A percentile compares a stretch with the other conserved stretches of the same genome.
These are phyloP conservation scores for Zoanthus sansibaricus DNA, from an alignment of 92 coral and sea anemone genomes.

Conservation along the genomic window DNA sequence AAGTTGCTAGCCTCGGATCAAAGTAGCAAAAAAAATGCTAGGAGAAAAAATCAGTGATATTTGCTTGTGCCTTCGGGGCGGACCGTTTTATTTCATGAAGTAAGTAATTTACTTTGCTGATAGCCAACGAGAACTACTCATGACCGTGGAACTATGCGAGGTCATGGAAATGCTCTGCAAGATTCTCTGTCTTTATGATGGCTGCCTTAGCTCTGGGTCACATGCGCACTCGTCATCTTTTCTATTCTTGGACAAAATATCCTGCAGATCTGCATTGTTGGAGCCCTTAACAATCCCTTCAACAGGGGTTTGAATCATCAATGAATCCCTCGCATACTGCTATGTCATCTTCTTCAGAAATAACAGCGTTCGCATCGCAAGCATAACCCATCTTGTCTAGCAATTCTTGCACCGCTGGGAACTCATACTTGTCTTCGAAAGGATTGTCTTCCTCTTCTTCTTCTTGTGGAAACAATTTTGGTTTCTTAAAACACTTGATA, in stretches of 20 bases:
- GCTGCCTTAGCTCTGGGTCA: too few relatives aligned
- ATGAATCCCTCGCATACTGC: slow-evolving; percentile 64
- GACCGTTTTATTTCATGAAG: too few relatives aligned
- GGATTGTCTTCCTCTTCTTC: slow-evolving; percentile 69
- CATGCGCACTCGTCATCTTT: slow-evolving; percentile 22
- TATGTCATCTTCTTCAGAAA: slow-evolving; percentile 60
- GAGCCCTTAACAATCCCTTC: slow-evolving; percentile 59
- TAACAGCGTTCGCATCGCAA: slow-evolving; percentile 61
- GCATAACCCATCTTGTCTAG: slow-evolving; percentile 69
- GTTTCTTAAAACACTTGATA: slow-evolving; percentile 72
- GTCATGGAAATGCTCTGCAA: too few relatives aligned
- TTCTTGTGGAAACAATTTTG: slow-evolving; percentile 60
- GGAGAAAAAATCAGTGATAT: too few relatives aligned
- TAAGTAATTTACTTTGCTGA: too few relatives aligned
- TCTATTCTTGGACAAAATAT: slow-evolving; percentile 22
- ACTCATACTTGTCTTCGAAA: slow-evolving; percentile 70
- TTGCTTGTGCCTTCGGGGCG: too few relatives aligned
- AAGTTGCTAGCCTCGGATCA: too few relatives aligned
- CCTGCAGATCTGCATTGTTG: slow-evolving; percentile 7
- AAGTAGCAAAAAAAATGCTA: too few relatives aligned
- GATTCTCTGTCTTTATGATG: too few relatives aligned
- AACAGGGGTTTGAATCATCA: slow-evolving; percentile 66
- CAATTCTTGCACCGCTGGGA: slow-evolving; percentile 69
- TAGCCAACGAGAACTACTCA: too few relatives aligned
- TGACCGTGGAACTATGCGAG: too few relatives aligned